These are phyloP conservation scores for Eupeodes latifasciatus DNA, from an alignment of 2,888 invertebrate genomes.

Conservation along the genomic window DNA sequence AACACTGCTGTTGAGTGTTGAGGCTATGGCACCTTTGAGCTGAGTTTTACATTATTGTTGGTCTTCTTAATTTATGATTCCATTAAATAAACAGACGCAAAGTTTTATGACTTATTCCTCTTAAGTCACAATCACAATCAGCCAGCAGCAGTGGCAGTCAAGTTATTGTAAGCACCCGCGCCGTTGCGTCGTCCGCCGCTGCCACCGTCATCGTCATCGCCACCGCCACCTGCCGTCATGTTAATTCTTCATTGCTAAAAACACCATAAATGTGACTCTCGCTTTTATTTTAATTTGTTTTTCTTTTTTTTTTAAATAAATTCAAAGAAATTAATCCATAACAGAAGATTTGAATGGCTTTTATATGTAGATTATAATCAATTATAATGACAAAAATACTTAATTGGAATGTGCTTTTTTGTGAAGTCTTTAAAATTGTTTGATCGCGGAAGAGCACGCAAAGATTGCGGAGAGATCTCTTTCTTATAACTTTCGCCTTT, in stretches of 20 bases:
- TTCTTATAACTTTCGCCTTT: slow-evolving; percentile 30
- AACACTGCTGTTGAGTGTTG: background rate
- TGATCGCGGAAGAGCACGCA: slow-evolving; percentile 1
- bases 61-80: slow-evolving; percentile 52
- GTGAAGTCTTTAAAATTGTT: background rate
- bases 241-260: background rate
- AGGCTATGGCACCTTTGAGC: slow-evolving; percentile 24
- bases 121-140: background rate
- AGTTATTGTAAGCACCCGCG: background rate
- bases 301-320: background rate
- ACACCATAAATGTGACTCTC: slow-evolving; percentile 5
- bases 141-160: background rate
- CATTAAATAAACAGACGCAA: slow-evolving; percentile 47
- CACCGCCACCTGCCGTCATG: background rate
- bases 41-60: slow-evolving; percentile 33
- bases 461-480: background rate
- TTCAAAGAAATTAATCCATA: background rate
- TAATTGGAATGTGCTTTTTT: slow-evolving; percentile 1
- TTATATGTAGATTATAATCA: background rate
- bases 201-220: background rate
- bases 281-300: background rate
- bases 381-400: background rate
- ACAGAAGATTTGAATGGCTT: slow-evolving; percentile 14
- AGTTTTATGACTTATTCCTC: slow-evolving; percentile 42
- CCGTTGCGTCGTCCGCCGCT: background rate